Evolutionary conservation across 2,888 invertebrate species (phyloP).

Genomic region (Argyresthia goedartella): DNA sequence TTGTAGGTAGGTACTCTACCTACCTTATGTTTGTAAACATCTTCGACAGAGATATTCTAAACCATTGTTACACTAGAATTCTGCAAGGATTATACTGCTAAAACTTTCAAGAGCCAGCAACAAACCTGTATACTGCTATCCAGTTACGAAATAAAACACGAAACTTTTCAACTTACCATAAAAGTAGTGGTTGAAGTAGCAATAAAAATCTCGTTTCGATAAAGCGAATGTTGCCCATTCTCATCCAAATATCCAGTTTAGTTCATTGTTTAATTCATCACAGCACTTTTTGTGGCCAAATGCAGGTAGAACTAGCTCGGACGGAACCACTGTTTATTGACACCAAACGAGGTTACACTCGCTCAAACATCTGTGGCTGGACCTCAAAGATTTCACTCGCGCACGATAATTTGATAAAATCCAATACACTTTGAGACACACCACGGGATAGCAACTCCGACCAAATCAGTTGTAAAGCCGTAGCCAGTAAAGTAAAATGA

Average conservation of each 20-base stretch:
- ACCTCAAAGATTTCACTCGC: slow-evolving; percentile 46
- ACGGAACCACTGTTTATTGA: slow-evolving; percentile 56
- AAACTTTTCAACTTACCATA: slow-evolving; percentile 63
- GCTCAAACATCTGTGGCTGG: slow-evolving; percentile 48
- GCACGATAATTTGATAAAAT: slow-evolving; percentile 23
- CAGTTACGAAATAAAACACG: slow-evolving; percentile 58
- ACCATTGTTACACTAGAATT: neutral
- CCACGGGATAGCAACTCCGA: too few species aligned
- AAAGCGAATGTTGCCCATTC: slow-evolving; percentile 48
- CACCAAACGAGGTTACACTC: slow-evolving; percentile 55
- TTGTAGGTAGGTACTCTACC: too few species aligned
- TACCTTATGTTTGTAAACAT: too few species aligned
- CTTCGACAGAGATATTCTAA: neutral
- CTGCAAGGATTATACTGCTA: neutral
- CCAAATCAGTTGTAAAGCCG: too few species aligned
- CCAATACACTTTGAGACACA: slow-evolving; percentile 22
- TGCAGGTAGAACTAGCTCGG: slow-evolving; percentile 40
- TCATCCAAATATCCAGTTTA: slow-evolving; percentile 52
- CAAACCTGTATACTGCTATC: neutral
- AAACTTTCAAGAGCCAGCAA: too few species aligned
- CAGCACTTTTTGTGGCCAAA: slow-evolving; percentile 34
- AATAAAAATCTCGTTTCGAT: slow-evolving; percentile 44
- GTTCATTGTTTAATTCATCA: slow-evolving; percentile 59
- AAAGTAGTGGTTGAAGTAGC: slow-evolving; percentile 59
- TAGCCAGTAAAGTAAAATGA: neutral